phyloP scores from a whole-genome alignment of 1,140 invertebrate species.

The Drosophila grimshawi region DNA sequence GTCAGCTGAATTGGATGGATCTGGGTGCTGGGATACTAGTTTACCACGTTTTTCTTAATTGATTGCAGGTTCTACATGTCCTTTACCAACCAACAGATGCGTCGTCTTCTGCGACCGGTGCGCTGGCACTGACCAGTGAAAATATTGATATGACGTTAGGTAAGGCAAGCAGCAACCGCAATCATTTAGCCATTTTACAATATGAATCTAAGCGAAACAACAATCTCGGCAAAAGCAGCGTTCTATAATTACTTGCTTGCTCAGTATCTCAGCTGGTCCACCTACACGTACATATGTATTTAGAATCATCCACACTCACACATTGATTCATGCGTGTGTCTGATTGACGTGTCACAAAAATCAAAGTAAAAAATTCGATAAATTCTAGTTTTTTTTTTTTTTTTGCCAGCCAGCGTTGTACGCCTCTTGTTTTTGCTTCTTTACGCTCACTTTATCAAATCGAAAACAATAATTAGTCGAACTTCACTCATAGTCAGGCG shows the following conservation, averaged over 20 bases:
- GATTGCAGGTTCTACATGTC: conserved; percentile 61
- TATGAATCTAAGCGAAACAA: conserved; percentile 6
- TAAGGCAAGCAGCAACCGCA: conserved; percentile 84
- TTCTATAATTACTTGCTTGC: background rate
- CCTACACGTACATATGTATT: conserved; percentile 5
- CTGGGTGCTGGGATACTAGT: no score
- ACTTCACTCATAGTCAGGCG: background rate
- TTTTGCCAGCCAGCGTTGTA: conserved; percentile 22
- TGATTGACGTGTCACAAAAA: conserved; percentile 71
- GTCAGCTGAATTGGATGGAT: no score
- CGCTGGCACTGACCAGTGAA: conserved; percentile 90
- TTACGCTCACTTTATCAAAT: conserved; percentile 4
- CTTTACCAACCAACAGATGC: conserved; percentile 83
- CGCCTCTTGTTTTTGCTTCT: background rate
- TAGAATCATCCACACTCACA: background rate
- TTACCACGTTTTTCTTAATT: background rate
- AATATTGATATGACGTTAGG: conserved; percentile 94
- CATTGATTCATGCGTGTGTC: conserved; percentile 16
- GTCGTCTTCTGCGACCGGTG: conserved; percentile 88
- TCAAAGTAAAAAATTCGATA: conserved; percentile 34
- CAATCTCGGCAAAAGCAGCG: background rate
- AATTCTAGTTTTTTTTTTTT: conserved; percentile 29
- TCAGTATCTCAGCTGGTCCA: conserved; percentile 29
- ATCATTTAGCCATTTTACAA: background rate
- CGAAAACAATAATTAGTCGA: conserved; percentile 1